A percentile compares a stretch with the other conserved stretches of the same genome.
Evolutionary conservation across 2,888 invertebrate species (phyloP).

Genomic region (Mactromeris polynyma): DNA sequence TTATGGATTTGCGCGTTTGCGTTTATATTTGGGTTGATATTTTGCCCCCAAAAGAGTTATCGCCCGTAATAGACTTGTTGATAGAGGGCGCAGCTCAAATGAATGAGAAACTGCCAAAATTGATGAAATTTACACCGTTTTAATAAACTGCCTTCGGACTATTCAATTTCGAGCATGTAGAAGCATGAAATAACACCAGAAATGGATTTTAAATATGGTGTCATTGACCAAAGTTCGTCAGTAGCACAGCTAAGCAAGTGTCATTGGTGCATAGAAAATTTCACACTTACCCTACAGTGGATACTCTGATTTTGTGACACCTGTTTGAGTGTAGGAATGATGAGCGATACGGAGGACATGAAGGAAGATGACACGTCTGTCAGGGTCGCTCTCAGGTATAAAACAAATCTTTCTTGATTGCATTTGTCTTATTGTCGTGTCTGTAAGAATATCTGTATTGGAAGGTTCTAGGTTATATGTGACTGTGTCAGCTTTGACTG

Average conservation of each 20-base stretch:
- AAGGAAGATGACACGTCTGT: conserved; percentile 83
- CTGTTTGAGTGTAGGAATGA: conserved; percentile 26
- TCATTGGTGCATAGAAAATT: neutral
- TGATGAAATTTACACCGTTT: conserved; percentile 47
- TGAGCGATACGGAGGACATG: conserved; percentile 73
- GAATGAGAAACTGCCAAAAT: conserved; percentile 49
- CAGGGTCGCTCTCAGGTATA: conserved; percentile 83
- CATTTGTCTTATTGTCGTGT: no score
- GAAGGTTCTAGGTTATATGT: no score
- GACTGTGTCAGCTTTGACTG: no score
- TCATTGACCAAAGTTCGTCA: neutral
- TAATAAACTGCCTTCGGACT: neutral
- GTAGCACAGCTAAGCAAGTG: no score
- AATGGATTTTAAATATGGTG: conserved; percentile 17
- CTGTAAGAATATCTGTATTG: no score
- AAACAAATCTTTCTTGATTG: neutral
- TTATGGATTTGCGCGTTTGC: neutral
- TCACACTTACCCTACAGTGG: neutral
- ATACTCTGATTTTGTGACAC: conserved; percentile 11
- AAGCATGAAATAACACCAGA: conserved; percentile 31
- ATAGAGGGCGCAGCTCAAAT: conserved; percentile 39
- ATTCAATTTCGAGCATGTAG: conserved; percentile 23
- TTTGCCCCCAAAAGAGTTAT: neutral
- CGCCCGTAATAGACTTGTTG: conserved; percentile 25
- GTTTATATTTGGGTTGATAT: neutral